Percentiles rank a stretch among this genome's conserved stretches.
phyloP scores from a whole-genome alignment of 2,113 vertebrate genomes.

The Henicopernis longicauda region DNA sequence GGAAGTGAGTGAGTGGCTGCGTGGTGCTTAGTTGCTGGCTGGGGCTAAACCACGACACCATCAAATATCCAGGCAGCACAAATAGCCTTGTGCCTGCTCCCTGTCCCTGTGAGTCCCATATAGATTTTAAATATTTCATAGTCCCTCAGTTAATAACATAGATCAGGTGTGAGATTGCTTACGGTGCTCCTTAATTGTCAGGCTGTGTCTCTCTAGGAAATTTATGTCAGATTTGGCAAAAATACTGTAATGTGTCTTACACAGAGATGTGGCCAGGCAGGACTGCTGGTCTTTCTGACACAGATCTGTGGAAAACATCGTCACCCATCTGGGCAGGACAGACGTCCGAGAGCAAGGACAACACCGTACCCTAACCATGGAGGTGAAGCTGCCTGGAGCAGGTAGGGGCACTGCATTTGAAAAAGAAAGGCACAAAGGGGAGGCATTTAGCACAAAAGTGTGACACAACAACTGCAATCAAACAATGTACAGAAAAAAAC shows the following conservation, averaged over 20 bases:
- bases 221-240: not conserved
- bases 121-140: fast-evolving
- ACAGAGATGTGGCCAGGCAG: not conserved
- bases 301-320: fast-evolving
- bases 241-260: fast-evolving
- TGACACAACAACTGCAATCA: not conserved
- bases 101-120: not conserved
- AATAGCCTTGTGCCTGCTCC: fast-evolving
- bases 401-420: too few species aligned
- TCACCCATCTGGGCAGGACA: not conserved
- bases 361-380: fast-evolving
- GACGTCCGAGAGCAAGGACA: fast-evolving
- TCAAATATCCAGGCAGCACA: not conserved
- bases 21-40: too few species aligned
- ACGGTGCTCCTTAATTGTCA: fast-evolving
- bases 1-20: too few species aligned
- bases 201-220: not conserved
- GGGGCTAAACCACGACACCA: too few species aligned
- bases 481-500: too few species aligned
- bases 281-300: not conserved
- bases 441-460: not conserved
- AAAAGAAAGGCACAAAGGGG: not conserved
- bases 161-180: not conserved
- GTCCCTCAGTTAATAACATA: fast-evolving
- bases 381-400: too few species aligned